Evolutionary conservation across 2,113 vertebrate species (phyloP).

Genomic region (Parotia lawesii): DNA sequence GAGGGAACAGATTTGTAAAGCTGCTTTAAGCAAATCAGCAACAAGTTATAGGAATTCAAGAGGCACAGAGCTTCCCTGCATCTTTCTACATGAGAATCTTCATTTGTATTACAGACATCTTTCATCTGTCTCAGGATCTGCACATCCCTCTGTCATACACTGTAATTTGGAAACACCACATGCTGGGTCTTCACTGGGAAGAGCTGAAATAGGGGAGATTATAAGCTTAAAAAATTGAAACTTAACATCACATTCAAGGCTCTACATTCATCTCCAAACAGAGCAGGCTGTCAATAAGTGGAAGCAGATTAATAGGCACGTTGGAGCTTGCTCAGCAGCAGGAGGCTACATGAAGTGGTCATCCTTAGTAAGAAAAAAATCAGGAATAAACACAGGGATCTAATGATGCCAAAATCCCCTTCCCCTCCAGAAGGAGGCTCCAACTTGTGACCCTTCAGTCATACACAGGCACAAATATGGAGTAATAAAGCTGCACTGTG

Average conservation of each 20-base stretch:
- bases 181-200: background rate
- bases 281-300: background rate
- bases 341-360: background rate
- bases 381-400: background rate
- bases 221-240: background rate
- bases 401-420: background rate
- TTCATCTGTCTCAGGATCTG: background rate
- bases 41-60: background rate
- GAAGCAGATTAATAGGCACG: background rate
- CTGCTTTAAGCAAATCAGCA: background rate
- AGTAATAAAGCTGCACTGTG: fast-evolving
- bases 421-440: background rate
- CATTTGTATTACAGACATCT: background rate
- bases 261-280: background rate
- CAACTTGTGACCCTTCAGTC: background rate
- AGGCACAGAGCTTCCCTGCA: background rate
- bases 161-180: background rate
- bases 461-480: fast-evolving
- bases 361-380: background rate
- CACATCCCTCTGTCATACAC: background rate
- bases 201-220: background rate
- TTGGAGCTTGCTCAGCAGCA: background rate
- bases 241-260: background rate
- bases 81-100: background rate
- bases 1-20: background rate